Base-by-base conservation (phyloP, 2,888 invertebrate genomes). In the Dasypogon diadema region DNA sequence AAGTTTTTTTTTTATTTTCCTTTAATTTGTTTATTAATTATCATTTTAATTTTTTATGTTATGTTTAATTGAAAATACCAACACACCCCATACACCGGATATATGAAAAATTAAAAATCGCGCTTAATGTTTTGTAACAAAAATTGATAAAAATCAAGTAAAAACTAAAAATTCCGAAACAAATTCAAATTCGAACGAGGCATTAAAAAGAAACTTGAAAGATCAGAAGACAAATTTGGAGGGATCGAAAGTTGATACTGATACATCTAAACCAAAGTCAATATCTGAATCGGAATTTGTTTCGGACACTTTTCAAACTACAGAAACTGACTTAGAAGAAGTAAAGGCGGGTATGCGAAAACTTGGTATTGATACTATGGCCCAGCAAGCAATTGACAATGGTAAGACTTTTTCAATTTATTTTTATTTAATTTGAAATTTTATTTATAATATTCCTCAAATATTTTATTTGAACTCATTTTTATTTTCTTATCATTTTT, bases 261-360 rank as follows among this genome's bases (percentile, higher is more conserved):
- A 54, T 54, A 77, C 75, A 65, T 18, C 63, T 56, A 79, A 78
- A 77, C 60, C 74, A 75, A 77, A 79, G 78, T 75, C 78, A 48
- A 24, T 78, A 76, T 83, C 84, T 78, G 87, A 88, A 83, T 90
- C 91, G 83, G 93, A 93, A 86, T 93, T 93, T 88, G 90, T 93
- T 81, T 93, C 93, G 82, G 93, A 93, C 85, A 89, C 90, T 82
- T 91, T 92, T 86, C 90, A 91, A 85, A 89, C 89, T 79, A 89
- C 89, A 81, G 88, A 88, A 80, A 89, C 89, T 81, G 92, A 92
- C 83, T 87, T 92, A 83, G 90, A 90, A 82, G 92, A 93, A 85
- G 92, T 92, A 78, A 90, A 91, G 82, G 91, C 92, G 83, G 92
- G 92, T 82, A 92, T 93, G 90, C 84, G 56, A 42, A 91, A 91